Base-by-base conservation (phyloP, 64 coral and sea anemone genomes). In the Astreopora myriophthalma region DNA sequence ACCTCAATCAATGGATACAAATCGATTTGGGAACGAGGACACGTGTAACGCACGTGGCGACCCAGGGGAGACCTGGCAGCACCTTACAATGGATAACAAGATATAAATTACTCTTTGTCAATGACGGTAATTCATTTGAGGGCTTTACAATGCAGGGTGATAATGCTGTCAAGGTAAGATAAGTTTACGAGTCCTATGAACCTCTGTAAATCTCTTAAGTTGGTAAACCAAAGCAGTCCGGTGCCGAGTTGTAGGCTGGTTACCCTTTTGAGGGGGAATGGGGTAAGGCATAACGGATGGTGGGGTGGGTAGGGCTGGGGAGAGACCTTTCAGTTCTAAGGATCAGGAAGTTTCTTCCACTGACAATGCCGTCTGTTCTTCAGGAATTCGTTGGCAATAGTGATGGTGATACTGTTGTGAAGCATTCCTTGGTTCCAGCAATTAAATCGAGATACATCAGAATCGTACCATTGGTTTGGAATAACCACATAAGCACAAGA, bases 1-100 rank as follows among this genome's bases (percentile, higher is more conserved):
- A 91, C 65, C 62, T 40, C 8, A 30, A 83, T 46, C 89, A 91
- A 33, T 91, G 89, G 89, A 34, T 91, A 28, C 89, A 91, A 30
- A n/a, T 91, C 13, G 89, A 91, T 62, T 67, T 91, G 19, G n/a
- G 28, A 42, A 79, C 65, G 32, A 69, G 27, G 27, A 64, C 77
- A 35, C 64, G 29, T 8, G 66, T 91, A 1, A 84, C 89, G 22
- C 61, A 48, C 28, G 66, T 91, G 3, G 89, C 89, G 1, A 91
- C 89, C 11, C 89, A 91, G 35, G 89, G 89, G 1, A 20, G 89
- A 69, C 12, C 8, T 40, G 13, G 42, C 11, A 62, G 0, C 11
- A 19, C 3, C 20, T 11, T 3, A n/a, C 88, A 90, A 37, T 90
- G 89, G 89, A 40, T 92, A 55, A 79, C 46, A 28, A 30, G 29